Evolutionary conservation across 1,140 invertebrate genomes (phyloP), one percentile per base, ranked within the genome.

Genomic region (Luehdorfia chinensis): DNA sequence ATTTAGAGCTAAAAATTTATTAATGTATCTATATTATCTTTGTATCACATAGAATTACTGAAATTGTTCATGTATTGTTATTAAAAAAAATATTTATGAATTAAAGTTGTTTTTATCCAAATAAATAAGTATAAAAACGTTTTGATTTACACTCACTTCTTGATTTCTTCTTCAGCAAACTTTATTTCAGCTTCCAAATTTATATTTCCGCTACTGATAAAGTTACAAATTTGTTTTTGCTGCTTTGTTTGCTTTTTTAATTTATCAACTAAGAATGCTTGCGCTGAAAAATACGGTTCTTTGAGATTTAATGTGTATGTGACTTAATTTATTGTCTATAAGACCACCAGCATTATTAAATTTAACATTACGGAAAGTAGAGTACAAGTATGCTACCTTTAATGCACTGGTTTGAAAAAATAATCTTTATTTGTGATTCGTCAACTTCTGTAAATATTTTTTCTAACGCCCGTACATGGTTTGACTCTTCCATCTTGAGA

Each of bases 101-200:
- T n/a, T n/a, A n/a, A n/a, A n/a, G n/a, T n/a, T n/a, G n/a, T n/a
- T n/a, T n/a, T n/a, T n/a, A n/a, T n/a, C n/a, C n/a, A n/a, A n/a
- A n/a, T n/a, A n/a, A n/a, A n/a, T n/a, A n/a, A n/a, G n/a, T n/a
- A n/a, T n/a, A 13, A 14, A 14, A 50, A 23, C 2, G n/a, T 44
- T 25, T 21, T 3, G 19, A 21, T 21, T 21, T 27, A 6, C 45
- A 49, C 25, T 23, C 58, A 73, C 77, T 67, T 81, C 47, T 71
- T 59, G 18, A 72, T 62, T 62, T 75, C 66, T 25, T 65, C 50
- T 23, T 83, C 65, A 14, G 69, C 72, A 36, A 67, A 54, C 56
- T 68, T 72, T 53, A 79, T 73, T 57, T 80, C 76, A 3, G 62
- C 62, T 34, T 75, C 50, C 14, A 79, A 50, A 50, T 74, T 77